Evolutionary conservation across 2,888 invertebrate genomes (phyloP).

Genomic region (Uropetala carovei): DNA sequence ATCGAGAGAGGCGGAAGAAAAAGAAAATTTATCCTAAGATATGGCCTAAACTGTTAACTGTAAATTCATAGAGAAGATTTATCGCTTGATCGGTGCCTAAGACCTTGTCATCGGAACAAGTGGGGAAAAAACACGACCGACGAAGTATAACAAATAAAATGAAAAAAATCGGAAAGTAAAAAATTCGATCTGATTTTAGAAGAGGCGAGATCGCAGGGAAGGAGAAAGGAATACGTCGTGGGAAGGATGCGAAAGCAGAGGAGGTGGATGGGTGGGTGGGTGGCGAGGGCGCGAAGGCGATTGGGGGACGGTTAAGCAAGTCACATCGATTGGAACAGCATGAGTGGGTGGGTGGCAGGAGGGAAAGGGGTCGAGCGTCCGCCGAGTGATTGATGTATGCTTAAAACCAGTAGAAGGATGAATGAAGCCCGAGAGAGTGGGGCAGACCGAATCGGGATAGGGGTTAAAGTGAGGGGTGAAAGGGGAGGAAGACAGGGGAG

Average conservation of each 20-base stretch:
- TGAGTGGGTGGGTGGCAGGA: background rate
- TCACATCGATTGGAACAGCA: background rate
- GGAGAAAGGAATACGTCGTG: background rate
- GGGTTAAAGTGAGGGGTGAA: background rate
- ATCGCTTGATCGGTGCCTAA: background rate
- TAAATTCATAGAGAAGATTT: background rate
- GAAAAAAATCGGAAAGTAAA: background rate
- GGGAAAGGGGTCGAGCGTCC: background rate
- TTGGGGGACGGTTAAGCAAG: constrained; percentile 23
- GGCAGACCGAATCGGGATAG: background rate
- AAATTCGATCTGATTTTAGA: background rate
- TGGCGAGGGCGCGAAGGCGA: background rate
- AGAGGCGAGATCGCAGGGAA: background rate
- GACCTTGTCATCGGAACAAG: background rate
- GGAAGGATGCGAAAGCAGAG: background rate
- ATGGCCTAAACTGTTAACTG: no score
- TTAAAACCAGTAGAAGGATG: constrained; percentile 12
- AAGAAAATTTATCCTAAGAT: no score
- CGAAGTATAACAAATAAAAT: background rate
- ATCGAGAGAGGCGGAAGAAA: no score
- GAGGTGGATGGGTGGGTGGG: background rate
- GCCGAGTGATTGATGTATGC: background rate
- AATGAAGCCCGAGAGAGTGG: background rate
- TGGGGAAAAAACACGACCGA: background rate
- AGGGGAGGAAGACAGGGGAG: background rate